Evolutionary conservation across 2,888 invertebrate genomes (phyloP), one percentile per base, ranked within the genome.

Genomic region (Leucophenga montana): DNA sequence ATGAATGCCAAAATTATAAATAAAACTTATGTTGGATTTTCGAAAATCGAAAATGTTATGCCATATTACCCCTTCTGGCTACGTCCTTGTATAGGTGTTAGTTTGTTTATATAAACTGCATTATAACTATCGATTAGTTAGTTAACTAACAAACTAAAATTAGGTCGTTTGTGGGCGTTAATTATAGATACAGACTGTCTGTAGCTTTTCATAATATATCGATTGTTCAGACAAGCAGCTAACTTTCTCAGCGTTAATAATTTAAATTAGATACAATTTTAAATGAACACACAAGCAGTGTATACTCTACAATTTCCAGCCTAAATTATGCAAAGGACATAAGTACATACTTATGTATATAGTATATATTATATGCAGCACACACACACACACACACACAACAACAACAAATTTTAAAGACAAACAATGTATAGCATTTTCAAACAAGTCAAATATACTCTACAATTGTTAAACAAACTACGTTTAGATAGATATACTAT

Each of bases 221-320:
- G 31, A 16, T 31, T 11, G 56, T 57, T 16, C n/a, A 57, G 18
- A 59, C 74, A 80, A 79, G 74, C 73, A 72, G 79, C 75, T 83
- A 75, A 73, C 74, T 79, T 83, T 82, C 83, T 78, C 81, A 82
- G 77, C 74, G 75, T 81, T 73, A 76, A 81, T 81, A 77, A 81
- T 81, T 82, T 54, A 79, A 71, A 72, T 33, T 39, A 66, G 56
- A 70, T 39, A 74, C 33, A 69, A 64, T 50, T 66, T 68, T 56
- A 31, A 70, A n/a, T 16, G 61, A 46, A 61, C 64, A 59, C 50
- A 59, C 33, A 65, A 20, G n/a, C 50, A 50, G 67, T 20, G 56
- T 14, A 54, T 61, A 76, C 71, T 76, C 70, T 69, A 72, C 66
- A 77, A 5, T 67, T 46, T 56, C 3, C 11, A 62, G 16, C 8